phyloP scores from a whole-genome alignment of 1,140 invertebrate genomes.

The Drosophila kohkoa region DNA sequence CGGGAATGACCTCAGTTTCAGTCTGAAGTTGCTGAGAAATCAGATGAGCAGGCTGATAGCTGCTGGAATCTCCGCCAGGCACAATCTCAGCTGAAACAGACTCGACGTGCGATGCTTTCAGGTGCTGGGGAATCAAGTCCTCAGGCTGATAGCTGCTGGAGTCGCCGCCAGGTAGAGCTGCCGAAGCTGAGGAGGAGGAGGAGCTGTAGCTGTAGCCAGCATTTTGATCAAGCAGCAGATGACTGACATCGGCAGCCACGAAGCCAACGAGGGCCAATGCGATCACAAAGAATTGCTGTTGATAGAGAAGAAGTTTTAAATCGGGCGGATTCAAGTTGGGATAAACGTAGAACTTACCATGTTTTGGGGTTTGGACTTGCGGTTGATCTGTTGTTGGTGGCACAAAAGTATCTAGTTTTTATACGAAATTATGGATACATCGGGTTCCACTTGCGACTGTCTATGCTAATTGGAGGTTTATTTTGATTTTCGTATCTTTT shows the following conservation, averaged over 20 bases:
- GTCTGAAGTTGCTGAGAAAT: constrained; percentile 24
- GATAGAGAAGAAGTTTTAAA: neutral
- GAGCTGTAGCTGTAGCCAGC: constrained; percentile 57
- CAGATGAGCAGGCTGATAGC: constrained; percentile 44
- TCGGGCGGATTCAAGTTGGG: neutral
- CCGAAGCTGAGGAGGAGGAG: neutral
- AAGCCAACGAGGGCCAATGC: constrained; percentile 57
- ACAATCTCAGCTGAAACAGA: neutral
- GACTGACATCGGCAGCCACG: constrained; percentile 71
- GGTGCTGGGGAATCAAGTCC: constrained; percentile 23
- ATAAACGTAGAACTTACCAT: constrained; percentile 64
- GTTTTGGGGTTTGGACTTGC: constrained; percentile 49
- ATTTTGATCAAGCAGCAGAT: constrained; percentile 49
- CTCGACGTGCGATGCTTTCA: constrained; percentile 3
- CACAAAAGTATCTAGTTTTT: constrained; percentile 66
- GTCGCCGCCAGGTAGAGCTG: constrained; percentile 26
- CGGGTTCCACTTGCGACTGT: constrained; percentile 25
- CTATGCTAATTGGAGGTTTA: constrained; percentile 75
- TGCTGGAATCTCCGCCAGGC: constrained; percentile 37
- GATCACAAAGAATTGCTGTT: constrained; percentile 63
- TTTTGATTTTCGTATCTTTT: constrained; percentile 48
- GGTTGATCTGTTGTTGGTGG: constrained; percentile 61
- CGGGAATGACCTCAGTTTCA: constrained; percentile 14
- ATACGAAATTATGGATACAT: constrained; percentile 58
- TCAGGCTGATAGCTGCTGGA: constrained; percentile 48